Evolutionary conservation across 2,113 vertebrate species (phyloP), one percentile per base, ranked within the genome.

Genomic region (Petaurus breviceps): DNA sequence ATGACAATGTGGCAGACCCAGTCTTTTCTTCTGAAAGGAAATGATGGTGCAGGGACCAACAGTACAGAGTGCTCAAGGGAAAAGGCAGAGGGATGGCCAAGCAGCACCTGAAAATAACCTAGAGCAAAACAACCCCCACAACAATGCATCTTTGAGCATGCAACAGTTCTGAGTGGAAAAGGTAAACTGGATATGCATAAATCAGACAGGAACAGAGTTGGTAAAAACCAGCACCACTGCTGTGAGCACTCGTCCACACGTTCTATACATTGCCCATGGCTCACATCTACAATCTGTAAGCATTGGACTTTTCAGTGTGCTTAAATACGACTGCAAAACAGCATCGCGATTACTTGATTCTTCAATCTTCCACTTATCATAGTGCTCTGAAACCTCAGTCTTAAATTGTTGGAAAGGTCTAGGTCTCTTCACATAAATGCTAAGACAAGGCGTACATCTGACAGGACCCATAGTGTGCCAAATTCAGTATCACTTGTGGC

Each of bases 331-430:
- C n/a, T 1, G 19, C n/a, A 84, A 43, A 43, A 84, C 0, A 84
- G 68, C n/a, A 43, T 6, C 37, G 37, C 10, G 3, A 31, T 92
- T 84, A 95, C 93, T 95, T 94, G 12, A 89, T 68, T 68, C 49
- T 95, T 93, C 90, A 14, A n/a, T 91, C 49, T 95, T 91, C 94
- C 92, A 61, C 92, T 93, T 43, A 10, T 37, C 90, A 92, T 7
- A 95, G 61, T 51, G 52, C 68, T 95, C 94, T 52, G 92, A 19
- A 11, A 8, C 28, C 77, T 6, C 51, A 46, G 50, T 57, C 28
- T 91, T 46, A 47, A 47, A 91, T 49, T 54, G 57, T 91, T 92
- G 4, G 43, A 84, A 51, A 84, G 68, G 50, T 37, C 89, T 54
- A 91, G 51, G 52, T n/a, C 7, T 7, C 68, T 84, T 57, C 93